Conservation (phyloP, 2,113 vertebrate genomes). For the Pluvialis apricaria region DNA sequence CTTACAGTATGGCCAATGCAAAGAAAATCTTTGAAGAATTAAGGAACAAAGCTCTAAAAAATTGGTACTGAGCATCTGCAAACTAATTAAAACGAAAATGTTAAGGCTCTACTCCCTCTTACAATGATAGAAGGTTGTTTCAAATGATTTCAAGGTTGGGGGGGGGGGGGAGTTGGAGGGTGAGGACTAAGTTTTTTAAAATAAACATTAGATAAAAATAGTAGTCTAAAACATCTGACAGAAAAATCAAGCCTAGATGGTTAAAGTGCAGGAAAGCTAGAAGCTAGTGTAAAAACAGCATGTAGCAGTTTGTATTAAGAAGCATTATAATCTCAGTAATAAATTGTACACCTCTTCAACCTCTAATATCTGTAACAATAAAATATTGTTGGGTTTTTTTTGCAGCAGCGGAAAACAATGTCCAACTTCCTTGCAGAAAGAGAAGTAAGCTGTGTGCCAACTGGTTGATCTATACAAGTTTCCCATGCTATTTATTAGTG, state of each 20-base stretch:
- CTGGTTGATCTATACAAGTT: background rate
- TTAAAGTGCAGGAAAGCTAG: background rate
- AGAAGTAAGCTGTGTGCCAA: background rate
- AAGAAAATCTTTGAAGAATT: background rate
- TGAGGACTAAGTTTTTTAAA: background rate
- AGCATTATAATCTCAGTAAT: background rate
- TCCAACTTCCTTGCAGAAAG: background rate
- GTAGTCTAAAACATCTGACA: background rate
- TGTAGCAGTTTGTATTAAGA: background rate
- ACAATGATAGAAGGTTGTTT: background rate
- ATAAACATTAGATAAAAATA: background rate
- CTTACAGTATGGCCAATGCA: background rate
- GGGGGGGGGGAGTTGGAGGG: accelerated
- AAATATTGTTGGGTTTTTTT: background rate
- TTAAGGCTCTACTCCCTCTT: background rate
- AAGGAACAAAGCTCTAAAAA: background rate
- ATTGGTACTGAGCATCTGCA: background rate
- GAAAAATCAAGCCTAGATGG: background rate
- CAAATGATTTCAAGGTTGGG: background rate
- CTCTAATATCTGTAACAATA: background rate
- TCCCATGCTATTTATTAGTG: background rate
- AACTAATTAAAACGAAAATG: background rate
- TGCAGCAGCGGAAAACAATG: background rate
- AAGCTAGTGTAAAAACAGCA: background rate
- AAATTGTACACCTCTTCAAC: background rate